Conservation (phyloP, 2,113 vertebrate species). For the Prunella himalayana region DNA sequence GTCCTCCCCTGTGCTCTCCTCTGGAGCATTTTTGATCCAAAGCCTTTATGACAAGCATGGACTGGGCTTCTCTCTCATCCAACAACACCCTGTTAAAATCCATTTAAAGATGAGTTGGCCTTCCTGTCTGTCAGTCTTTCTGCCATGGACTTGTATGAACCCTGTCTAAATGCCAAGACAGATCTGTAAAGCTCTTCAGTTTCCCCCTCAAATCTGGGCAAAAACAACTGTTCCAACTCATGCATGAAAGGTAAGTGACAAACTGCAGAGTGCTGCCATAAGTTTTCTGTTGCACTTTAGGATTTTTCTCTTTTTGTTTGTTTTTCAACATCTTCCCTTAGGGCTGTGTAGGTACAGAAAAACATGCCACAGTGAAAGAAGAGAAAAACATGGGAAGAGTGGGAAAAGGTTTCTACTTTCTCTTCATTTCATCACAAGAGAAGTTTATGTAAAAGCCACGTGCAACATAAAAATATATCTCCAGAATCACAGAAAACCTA, state of each 20-base stretch:
- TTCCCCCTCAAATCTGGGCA: neutral
- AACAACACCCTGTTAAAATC: neutral
- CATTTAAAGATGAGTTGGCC: neutral
- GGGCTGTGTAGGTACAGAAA: neutral
- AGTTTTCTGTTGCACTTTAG: neutral
- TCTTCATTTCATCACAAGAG: neutral
- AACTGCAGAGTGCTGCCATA: neutral
- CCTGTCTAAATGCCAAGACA: neutral
- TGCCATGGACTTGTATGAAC: neutral
- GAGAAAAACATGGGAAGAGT: neutral
- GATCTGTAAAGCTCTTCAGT: neutral
- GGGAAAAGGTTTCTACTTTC: neutral
- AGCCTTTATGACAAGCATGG: neutral
- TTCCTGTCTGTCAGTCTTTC: neutral
- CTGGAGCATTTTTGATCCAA: neutral
- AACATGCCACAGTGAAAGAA: neutral
- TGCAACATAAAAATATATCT: neutral
- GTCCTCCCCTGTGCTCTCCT: neutral
- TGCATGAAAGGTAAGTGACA: constrained; percentile 3
- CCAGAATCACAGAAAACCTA: neutral
- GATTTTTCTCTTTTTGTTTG: neutral
- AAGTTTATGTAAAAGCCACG: neutral
- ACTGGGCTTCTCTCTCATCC: neutral
- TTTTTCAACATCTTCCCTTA: neutral
- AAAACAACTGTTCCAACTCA: neutral